Base-by-base conservation (phyloP, 2,888 invertebrate species). In the Helicoverpa assulta region DNA sequence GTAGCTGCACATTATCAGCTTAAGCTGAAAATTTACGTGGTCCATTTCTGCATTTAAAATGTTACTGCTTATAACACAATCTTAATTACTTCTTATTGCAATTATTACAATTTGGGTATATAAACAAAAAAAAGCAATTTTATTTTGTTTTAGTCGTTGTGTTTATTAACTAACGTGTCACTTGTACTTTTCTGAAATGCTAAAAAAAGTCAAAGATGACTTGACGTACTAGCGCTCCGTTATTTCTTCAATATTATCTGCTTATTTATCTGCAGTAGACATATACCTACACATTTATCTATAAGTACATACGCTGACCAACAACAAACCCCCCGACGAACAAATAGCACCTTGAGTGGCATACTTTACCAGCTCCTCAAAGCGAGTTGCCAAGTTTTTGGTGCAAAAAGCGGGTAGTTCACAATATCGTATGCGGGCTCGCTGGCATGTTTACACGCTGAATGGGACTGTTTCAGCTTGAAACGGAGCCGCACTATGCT, bases 401-500 rank as follows among this genome's bases (percentile, higher is more conserved):
- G 65, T 57, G 51, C 53, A 60, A 82, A 81, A 79, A 78, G 63
- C 66, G 76, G 57, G 58, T 70, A 61, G 67, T 76, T 63, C 75
- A 76, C 80, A 85, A 82, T 83, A 83, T 83, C 81, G 80, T 68
- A 64, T 76, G 68, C 70, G 73, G 76, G 79, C 64, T 71, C 73
- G 64, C 62, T 56, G 70, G 59, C 78, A 67, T 89, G 87, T 86
- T 87, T 88, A 80, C 87, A 81, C 67, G 76, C 80, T 89, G 84
- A 89, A 89, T 85, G 84, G 84, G 82, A 83, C 85, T 86, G 87
- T 87, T 88, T 87, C 83, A 86, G 80, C 67, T 71, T 83, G 88
- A 84, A 89, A 88, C 82, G 78, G 70, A 85, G 81, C 81, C 81
- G 72, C 83, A 84, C 88, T 89, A 82, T 78, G 78, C 82, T 89